A percentile compares a stretch with the other conserved stretches of the same genome.
phyloP scores from a whole-genome alignment of 2,888 invertebrate genomes.

The Lathronympha strigana region DNA sequence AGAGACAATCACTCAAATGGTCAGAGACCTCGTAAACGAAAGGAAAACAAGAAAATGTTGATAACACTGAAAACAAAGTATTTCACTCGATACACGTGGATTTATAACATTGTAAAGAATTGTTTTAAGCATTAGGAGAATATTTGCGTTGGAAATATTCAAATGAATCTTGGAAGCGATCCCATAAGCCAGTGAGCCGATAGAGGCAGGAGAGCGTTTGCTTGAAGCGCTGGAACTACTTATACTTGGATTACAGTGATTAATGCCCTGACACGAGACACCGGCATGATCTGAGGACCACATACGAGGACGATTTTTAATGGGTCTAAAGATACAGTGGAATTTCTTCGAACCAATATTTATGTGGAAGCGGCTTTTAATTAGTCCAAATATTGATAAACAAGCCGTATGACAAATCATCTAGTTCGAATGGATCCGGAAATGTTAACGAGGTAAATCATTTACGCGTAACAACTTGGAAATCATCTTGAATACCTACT shows the following conservation, averaged over 20 bases:
- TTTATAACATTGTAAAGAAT: slow-evolving; percentile 10
- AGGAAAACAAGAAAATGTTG: slow-evolving; percentile 19
- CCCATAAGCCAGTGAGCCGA: background rate
- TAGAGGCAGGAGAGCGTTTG: background rate
- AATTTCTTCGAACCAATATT: slow-evolving; percentile 18
- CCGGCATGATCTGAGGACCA: slow-evolving; percentile 24
- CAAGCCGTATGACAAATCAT: slow-evolving; percentile 11
- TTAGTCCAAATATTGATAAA: slow-evolving; percentile 35
- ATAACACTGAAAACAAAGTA: slow-evolving; percentile 36
- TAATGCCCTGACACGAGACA: slow-evolving; percentile 31
- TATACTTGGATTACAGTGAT: slow-evolving; percentile 28
- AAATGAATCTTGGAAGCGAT: slow-evolving; percentile 1
- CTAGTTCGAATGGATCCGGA: slow-evolving; percentile 15
- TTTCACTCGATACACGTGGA: slow-evolving; percentile 34
- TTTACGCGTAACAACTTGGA: background rate
- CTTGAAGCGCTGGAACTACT: slow-evolving; percentile 4
- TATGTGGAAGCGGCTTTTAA: slow-evolving; percentile 22
- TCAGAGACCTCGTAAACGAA: slow-evolving; percentile 46
- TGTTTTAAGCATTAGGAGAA: slow-evolving; percentile 1
- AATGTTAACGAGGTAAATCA: slow-evolving; percentile 21
- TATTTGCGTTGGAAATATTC: slow-evolving; percentile 1
- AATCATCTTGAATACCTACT: background rate
- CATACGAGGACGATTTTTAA: slow-evolving; percentile 22
- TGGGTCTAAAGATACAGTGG: slow-evolving; percentile 23
- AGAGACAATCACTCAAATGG: slow-evolving; percentile 48